Evolutionary conservation across 2,888 invertebrate genomes (phyloP), one percentile per base, ranked within the genome.

Genomic region (Autographa pulchrina): DNA sequence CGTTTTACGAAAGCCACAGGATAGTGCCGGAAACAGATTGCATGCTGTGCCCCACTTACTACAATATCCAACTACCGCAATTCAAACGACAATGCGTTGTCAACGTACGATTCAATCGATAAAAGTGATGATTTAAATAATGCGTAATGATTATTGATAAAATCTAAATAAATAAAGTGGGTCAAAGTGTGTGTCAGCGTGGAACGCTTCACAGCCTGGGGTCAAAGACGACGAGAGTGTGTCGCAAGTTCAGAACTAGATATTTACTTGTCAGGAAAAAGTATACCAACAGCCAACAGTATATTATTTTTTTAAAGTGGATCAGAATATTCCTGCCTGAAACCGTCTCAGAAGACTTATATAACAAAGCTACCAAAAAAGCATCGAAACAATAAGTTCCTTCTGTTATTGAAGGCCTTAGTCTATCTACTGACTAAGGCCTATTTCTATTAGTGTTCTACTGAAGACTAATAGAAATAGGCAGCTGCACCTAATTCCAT

Each of bases 201-300:
- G 82, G 85, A 87, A 82, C 83, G 82, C 84, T 85, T 84, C 82
- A 78, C 83, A 84, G 85, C 75, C 65, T 83, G 82, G 84, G 89
- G 89, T 90, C 90, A 89, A 86, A 89, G 84, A 84, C 85, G 86
- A 73, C 80, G 74, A 80, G 72, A 75, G 77, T 82, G 79, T 89
- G 86, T 86, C 81, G 86, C 85, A 90, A 89, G 72, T 71, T 25
- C 25, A 3, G 25, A 74, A 68, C 71, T 77, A 71, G 48, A 61
- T 76, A 63, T 58, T 16, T 31, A 60, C 38, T 60, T 60, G 32
- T 60, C 8, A 18, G 38, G 61, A n/a, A 38, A 18, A 56, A 56
- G 20, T 25, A 20, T 20, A 56, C 54, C 20, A 20, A 25, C 18
- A 52, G 31, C 25, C 38, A 59, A 43, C 59, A 70, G 25, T 25